Conservation (phyloP, 2,113 vertebrate genomes). For the Anoplopoma fimbria region DNA sequence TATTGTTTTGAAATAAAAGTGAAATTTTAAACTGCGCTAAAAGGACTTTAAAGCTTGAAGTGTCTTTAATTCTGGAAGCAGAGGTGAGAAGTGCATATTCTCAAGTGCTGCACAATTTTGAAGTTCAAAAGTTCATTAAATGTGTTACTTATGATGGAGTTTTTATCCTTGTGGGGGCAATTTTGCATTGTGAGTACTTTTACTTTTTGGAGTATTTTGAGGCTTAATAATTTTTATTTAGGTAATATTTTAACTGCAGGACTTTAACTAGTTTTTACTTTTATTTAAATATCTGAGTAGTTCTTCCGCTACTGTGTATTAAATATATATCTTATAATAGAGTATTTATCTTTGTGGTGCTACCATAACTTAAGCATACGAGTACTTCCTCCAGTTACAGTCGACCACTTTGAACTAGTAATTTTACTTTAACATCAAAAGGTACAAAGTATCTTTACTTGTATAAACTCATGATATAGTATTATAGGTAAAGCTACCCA, state of each 20-base stretch:
- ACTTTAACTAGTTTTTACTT: neutral
- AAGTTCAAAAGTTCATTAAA: too few relatives aligned
- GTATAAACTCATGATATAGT: too few relatives aligned
- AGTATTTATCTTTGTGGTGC: too few relatives aligned
- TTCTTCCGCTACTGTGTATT: too few relatives aligned
- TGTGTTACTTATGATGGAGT: too few relatives aligned
- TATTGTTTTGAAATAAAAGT: conserved; percentile 78
- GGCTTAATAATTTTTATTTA: neutral
- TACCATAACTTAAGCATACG: too few relatives aligned
- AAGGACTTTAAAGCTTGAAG: neutral
- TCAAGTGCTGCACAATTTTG: neutral
- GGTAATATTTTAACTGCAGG: neutral
- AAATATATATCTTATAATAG: too few relatives aligned
- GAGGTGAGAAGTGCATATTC: neutral
- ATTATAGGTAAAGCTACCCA: too few relatives aligned
- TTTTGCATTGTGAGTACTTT: neutral
- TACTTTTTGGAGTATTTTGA: neutral
- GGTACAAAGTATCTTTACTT: too few relatives aligned
- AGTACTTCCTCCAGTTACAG: too few relatives aligned
- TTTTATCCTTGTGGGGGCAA: neutral
- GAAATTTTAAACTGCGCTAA: conserved; percentile 49
- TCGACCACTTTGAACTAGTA: too few relatives aligned
- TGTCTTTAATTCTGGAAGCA: conserved; percentile 29
- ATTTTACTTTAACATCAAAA: too few relatives aligned
- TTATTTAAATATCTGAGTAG: neutral